Base-by-base conservation (phyloP, 2,113 vertebrate species). In the Pygoscelis adeliae region DNA sequence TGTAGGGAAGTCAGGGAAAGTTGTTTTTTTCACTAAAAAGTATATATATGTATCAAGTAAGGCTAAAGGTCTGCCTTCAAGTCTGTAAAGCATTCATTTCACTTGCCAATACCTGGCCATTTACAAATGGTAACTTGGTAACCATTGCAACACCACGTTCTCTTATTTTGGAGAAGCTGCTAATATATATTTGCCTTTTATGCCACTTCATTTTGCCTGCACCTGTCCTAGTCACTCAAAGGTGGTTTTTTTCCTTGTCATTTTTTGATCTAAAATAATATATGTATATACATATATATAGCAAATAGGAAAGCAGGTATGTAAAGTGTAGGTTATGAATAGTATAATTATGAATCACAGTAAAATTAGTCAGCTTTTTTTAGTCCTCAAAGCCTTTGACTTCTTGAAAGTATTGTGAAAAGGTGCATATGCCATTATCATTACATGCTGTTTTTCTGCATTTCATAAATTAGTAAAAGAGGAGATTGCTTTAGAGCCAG, bases 351-450 rank as follows among this genome's bases (percentile, higher is more conserved):
- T 66, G 85, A 89, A 93, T 86, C 74, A 84, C 13, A 0, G 3
- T 67, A 83, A 91, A 93, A 96, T 82, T 82, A 88, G 49, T 38
- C 15, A 52, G 26, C 34, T 74, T 78, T 94, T 79, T 91, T 88
- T 56, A 65, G 89, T 89, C 32, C 25, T 93, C 81, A 94, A 77
- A 90, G 63, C 42, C 73, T 92, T 93, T 94, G 59, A 97, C 95
- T 96, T 96, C 77, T 87, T 77, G 38, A 70, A 85, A 80, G 46
- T 81, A 38, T 32, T 84, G 46, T 59, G 52, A 82, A 86, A 95
- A 96, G 29, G 66, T 83, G 19, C 20, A 50, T 72, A 25, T 22
- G 10, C 38, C 55, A 38, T 87, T 94, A 81, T 86, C 87, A 87
- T 91, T 93, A 52, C 14, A 13, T 62, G 69, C 34, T 40, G 65